Conservation (phyloP, 2,113 vertebrate species). For the Oreochromis niloticus region DNA sequence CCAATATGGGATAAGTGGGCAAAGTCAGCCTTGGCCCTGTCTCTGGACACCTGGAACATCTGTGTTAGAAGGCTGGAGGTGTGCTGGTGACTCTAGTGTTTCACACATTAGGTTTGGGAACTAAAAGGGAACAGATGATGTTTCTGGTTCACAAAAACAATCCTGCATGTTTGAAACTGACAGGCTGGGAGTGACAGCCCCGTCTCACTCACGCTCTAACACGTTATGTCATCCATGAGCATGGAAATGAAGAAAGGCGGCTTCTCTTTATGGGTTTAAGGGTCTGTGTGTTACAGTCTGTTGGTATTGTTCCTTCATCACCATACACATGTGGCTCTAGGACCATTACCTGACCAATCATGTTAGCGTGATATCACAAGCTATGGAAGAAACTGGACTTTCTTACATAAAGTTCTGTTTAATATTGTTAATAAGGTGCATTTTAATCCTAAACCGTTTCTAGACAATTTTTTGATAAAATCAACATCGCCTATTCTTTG, state of each 20-base stretch:
- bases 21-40: background rate
- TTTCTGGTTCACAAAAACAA: background rate
- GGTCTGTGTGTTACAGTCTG: background rate
- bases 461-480: background rate
- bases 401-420: too few species aligned
- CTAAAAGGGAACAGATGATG: background rate
- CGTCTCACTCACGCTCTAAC: fast-evolving
- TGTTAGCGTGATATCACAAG: background rate
- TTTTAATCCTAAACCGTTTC: background rate
- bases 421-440: background rate
- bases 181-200: background rate
- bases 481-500: background rate
- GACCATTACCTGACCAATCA: background rate
- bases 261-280: background rate
- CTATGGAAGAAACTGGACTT: background rate
- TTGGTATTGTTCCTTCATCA: background rate
- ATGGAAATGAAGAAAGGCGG: background rate
- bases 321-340: background rate
- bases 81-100: background rate
- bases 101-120: background rate
- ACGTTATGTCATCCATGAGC: background rate
- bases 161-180: background rate
- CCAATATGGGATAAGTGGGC: background rate
- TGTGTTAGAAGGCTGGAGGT: background rate
- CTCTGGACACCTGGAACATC: background rate